Base-by-base conservation (phyloP, 1,140 invertebrate genomes). In the Drosophila nannoptera region DNA sequence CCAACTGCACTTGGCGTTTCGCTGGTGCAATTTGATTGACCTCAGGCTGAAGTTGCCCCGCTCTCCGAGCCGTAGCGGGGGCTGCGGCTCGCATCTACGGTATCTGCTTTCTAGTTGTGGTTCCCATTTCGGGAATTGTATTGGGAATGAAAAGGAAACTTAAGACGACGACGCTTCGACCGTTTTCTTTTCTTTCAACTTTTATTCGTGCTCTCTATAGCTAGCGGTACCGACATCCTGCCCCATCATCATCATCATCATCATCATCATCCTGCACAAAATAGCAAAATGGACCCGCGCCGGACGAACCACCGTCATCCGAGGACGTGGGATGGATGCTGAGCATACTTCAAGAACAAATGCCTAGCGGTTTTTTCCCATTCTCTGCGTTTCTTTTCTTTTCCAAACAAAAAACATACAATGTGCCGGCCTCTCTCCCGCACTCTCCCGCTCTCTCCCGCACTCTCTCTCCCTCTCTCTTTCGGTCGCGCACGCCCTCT, bases 191-290 rank as follows among this genome's bases (percentile, higher is more conserved):
- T 32, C 12, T 58, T 55, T 43, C 40, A 16, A 14, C 14, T 54
- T 64, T 69, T 65, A 84, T 84, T 1, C 22, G 22, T 22, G 1
- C 3, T 22, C 22, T 22, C 22, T 22, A 22, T 22, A 22, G 22
- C 22, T 22, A 84, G 80, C 80, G 80, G 80, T 84, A 84, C 81
- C 81, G 74, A 84, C 77, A 84, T 84, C 80, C 80, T 84, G 80
- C 76, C 73, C 71, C 65, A 64, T 73, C 22, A 22, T 22, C 22
- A 22, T 22, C 65, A 64, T 73, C 22, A 22, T 22, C 22, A 22
- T 22, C 22, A 22, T 22, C 22, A 22, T 22, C 59, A 64, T 73
- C 55, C 60, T 31, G 14, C 36, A 43, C 22, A 72, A 58, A 61
- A 66, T 69, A 72, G 60, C 55, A 66, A 69, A 78, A 84, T 68